A percentile compares a stretch with the other conserved stretches of the same genome.
Evolutionary conservation across 2,113 vertebrate genomes (phyloP).

Genomic region (Micronycteris hirsuta): DNA sequence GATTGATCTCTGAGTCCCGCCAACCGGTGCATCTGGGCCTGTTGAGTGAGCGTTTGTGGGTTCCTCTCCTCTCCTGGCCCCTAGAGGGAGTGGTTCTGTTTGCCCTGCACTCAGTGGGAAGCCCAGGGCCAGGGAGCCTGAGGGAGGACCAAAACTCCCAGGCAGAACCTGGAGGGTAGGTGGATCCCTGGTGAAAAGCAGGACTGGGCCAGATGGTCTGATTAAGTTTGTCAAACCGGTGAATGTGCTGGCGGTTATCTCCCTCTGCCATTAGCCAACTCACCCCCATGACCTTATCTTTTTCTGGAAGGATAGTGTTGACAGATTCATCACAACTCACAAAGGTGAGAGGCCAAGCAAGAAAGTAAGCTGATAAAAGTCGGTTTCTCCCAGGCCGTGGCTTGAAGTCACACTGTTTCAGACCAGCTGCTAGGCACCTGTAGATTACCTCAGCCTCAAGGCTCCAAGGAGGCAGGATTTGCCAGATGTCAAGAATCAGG

Average conservation of each 20-base stretch:
- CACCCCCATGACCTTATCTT: background rate
- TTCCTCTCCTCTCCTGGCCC: background rate
- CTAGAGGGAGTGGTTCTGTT: background rate
- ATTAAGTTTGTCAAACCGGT: background rate
- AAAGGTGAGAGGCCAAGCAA: background rate
- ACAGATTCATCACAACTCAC: background rate
- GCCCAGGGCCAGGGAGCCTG: background rate
- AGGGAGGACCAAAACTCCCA: background rate
- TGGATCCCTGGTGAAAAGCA: background rate
- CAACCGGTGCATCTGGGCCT: background rate
- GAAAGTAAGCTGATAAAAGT: background rate
- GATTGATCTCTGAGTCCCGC: background rate
- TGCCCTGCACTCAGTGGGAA: background rate
- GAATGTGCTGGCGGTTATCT: background rate
- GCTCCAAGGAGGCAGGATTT: background rate
- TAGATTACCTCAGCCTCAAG: background rate
- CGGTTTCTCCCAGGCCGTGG: background rate
- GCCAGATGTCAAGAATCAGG: background rate
- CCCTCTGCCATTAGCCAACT: background rate
- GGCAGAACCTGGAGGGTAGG: background rate
- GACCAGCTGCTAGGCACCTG: fast-evolving
- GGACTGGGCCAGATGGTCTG: background rate
- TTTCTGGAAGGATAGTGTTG: background rate
- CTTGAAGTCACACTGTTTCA: background rate
- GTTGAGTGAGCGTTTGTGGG: background rate